Base-by-base conservation (phyloP, 2,113 vertebrate species). In the Corapipo altera region DNA sequence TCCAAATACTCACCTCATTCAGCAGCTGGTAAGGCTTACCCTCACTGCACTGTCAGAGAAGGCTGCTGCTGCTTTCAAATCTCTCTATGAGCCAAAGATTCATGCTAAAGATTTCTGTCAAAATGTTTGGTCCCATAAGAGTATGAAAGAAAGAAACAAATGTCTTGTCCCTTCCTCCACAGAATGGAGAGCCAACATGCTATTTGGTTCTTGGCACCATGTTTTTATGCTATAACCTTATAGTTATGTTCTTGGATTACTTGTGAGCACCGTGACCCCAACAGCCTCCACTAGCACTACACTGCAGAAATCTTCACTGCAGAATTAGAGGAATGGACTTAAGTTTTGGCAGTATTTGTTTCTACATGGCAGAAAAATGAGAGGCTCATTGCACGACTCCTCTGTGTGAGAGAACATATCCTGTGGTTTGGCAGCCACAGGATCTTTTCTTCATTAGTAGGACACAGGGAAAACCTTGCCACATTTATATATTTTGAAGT, bases 401-500 rank as follows among this genome's bases (percentile, higher is more conserved):
- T 51, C 72, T 43, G 49, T n/a, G 5, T 19, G 51, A 89, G 75
- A 7, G 41, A 72, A 39, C 1, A 23, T 4, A n/a, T 46, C 75
- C 74, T 79, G 39, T 37, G 28, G 54, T 64, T 94, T 94, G 75
- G 81, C 69, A 95, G 80, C 88, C 88, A 90, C 59, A 86, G 87
- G 75, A 76, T 39, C 62, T 49, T 87, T 95, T 79, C 92, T 85
- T 85, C 81, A 71, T 92, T 96, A 96, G 84, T 89, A 86, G 75
- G 89, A 89, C 75, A 74, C 11, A 14, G 70, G 70, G 74, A 61
- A 93, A 93, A 93, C 89, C 74, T 73, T 85, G 59, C 76, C 87
- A 89, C 73, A 46, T 61, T 81, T 0, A 0, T 71, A 0, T 67
- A 44, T 75, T 90, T 88, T 92, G 92, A 85, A 94, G 46, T 61